Evolutionary conservation across 1,140 invertebrate genomes (phyloP), one percentile per base, ranked within the genome.

Genomic region (Sitobion miscanthi): DNA sequence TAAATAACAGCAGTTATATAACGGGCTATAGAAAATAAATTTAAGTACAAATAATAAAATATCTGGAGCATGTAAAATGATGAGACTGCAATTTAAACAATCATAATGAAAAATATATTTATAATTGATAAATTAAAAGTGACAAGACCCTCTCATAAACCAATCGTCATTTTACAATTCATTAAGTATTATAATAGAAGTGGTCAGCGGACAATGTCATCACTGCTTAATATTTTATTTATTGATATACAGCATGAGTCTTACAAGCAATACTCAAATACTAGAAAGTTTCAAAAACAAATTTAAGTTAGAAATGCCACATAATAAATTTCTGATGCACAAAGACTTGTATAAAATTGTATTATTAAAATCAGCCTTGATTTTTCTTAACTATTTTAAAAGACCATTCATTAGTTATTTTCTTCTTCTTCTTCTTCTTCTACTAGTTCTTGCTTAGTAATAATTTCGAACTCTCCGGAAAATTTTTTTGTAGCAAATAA

Each of bases 401-500:
- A 89, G 30, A 2, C 2, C 25, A n/a, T 25, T 47, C 3, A 86
- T 62, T 25, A 42, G 11, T 90, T 30, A n/a, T 21, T 38, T 30
- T 47, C 7, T 49, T 45, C 45, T 88, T 88, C 30, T 11, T 23
- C 38, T 23, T 52, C 49, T 25, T 90, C 52, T 30, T 90, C 23
- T n/a, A 25, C 14, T 17, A 7, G 38, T 11, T 90, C 88, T 45
- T 49, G 35, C 6, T 62, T 57, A 8, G 38, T 57, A 62, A 25
- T 25, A 42, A 23, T 30, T 23, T 90, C 30, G 2, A 25, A 17
- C 7, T 57, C 20, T 54, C 49, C 82, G 57, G 69, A 54, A 85
- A 93, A 93, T n/a, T 83, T 21, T 93, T 38, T 93, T 23, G 91
- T 42, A 54, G 91, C 82, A 86, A 47, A 21, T 85, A 93, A 93